Percentiles rank a stretch among this genome's conserved stretches.
Evolutionary conservation across 1,140 invertebrate species (phyloP).

Genomic region (Pantala flavescens): DNA sequence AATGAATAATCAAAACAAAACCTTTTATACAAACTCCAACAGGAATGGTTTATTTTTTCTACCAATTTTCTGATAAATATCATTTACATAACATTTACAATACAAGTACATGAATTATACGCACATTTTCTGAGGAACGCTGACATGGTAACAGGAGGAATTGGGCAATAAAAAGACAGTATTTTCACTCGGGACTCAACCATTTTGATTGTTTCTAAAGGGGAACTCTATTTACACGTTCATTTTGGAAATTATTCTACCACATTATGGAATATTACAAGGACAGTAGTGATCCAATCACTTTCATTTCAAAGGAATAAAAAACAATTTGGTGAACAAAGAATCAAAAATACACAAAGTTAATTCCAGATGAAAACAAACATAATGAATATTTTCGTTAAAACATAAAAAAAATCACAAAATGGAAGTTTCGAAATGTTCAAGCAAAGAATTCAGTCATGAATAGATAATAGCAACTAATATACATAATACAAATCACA

Average conservation of each 20-base stretch:
- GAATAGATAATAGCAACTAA: too few relatives aligned
- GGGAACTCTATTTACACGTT: neutral
- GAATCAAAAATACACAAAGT: neutral
- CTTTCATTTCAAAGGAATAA: neutral
- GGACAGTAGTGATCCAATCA: neutral
- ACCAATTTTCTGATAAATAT: slow-evolving; percentile 1
- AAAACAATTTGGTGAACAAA: neutral
- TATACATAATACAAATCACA: too few relatives aligned
- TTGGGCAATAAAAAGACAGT: neutral
- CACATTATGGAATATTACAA: neutral
- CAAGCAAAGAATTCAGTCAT: too few relatives aligned
- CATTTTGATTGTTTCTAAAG: neutral
- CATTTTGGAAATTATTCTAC: neutral
- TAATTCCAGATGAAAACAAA: too few relatives aligned
- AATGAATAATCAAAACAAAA: neutral
- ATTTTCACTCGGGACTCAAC: neutral
- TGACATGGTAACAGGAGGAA: slow-evolving; percentile 1
- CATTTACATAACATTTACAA: slow-evolving; percentile 8
- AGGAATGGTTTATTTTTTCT: neutral
- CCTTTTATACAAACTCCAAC: neutral
- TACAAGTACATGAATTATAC: neutral
- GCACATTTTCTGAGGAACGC: slow-evolving; percentile 7
- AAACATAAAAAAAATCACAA: too few relatives aligned
- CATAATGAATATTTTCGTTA: too few relatives aligned
- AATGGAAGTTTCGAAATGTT: too few relatives aligned